These are phyloP conservation scores for Sorex fumeus DNA, from an alignment of 2,113 vertebrate genomes.

Conservation along the genomic window DNA sequence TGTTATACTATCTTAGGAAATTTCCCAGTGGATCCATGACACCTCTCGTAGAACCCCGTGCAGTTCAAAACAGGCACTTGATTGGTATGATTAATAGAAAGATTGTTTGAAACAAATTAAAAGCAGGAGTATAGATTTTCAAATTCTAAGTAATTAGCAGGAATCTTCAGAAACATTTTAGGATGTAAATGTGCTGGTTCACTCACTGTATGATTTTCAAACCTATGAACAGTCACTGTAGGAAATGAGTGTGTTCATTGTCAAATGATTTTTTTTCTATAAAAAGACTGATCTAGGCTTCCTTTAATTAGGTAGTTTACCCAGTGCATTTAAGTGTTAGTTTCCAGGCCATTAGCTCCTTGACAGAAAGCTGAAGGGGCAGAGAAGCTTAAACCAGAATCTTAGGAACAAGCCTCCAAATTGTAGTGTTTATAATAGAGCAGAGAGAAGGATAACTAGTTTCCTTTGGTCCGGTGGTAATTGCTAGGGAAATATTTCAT, in stretches of 20 bases:
- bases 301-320: conserved; percentile 73
- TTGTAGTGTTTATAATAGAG: conserved; percentile 43
- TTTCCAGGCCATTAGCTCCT: conserved; percentile 74
- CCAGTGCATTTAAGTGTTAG: conserved; percentile 60
- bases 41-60: not conserved
- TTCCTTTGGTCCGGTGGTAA: not conserved
- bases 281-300: conserved; percentile 56
- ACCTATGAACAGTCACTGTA: not conserved
- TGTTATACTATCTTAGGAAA: conserved; percentile 3
- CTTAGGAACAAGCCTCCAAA: conserved; percentile 35
- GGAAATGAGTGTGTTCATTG: conserved; percentile 4
- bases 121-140: not conserved
- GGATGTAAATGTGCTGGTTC: not conserved
- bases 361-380: conserved; percentile 45
- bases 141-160: conserved; percentile 31
- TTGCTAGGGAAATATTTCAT: conserved; percentile 38
- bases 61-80: not conserved
- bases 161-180: conserved; percentile 16
- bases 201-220: not conserved
- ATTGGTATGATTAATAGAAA: not conserved
- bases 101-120: not conserved
- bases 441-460: not conserved
- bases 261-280: conserved; percentile 50
- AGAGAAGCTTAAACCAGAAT: conserved; percentile 28
- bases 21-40: not conserved